A percentile compares a stretch with the other conserved stretches of the same genome.
phyloP scores from a whole-genome alignment of 2,113 vertebrate species.

The Tonatia bakeri region DNA sequence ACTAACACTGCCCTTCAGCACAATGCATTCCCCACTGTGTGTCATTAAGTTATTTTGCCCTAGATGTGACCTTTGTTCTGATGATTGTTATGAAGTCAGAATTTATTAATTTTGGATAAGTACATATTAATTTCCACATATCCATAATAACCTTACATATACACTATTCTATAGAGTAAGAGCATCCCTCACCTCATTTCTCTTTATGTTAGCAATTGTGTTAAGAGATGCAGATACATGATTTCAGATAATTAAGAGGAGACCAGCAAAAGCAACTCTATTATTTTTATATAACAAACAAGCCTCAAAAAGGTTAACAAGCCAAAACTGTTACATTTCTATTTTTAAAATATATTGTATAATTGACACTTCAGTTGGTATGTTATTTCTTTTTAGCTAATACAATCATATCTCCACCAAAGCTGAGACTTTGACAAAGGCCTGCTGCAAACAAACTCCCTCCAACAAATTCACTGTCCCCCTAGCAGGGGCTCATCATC shows the following conservation, averaged over 20 bases:
- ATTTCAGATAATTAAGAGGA: background rate
- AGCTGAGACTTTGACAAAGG: background rate
- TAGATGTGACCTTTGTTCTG: background rate
- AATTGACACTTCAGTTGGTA: background rate
- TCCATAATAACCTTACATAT: background rate
- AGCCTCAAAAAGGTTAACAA: background rate
- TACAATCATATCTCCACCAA: background rate
- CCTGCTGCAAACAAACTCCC: background rate
- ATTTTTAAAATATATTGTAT: background rate
- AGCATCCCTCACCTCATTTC: background rate
- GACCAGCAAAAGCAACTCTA: background rate
- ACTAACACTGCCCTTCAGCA: background rate
- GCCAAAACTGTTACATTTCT: background rate
- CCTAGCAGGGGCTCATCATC: background rate
- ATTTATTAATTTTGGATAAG: background rate
- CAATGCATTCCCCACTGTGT: background rate
- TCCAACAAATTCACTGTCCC: background rate
- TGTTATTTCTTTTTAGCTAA: background rate
- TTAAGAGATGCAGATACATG: background rate
- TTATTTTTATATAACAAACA: background rate
- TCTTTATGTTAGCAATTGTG: background rate
- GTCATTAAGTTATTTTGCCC: background rate
- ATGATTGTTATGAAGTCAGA: background rate
- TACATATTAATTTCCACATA: background rate
- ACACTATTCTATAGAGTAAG: background rate